Conservation (phyloP, 2,113 vertebrate genomes). For the Eclectus roratus region DNA sequence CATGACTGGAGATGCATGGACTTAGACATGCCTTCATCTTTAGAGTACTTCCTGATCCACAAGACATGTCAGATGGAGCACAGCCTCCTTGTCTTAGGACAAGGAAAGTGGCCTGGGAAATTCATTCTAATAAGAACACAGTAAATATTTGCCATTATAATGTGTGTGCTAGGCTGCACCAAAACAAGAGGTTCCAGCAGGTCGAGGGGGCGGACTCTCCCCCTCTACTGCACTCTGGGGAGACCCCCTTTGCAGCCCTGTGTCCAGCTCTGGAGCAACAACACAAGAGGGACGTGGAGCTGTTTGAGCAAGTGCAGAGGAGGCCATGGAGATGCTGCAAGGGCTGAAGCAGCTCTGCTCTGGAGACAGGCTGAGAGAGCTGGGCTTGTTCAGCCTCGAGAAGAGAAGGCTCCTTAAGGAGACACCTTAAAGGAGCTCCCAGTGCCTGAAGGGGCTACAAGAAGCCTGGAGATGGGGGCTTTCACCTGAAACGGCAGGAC, state of each 20-base stretch:
- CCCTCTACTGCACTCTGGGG: neutral
- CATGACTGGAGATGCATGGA: neutral
- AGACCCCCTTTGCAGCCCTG: neutral
- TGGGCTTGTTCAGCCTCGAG: neutral
- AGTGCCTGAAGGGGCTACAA: too few species aligned
- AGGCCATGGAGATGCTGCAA: rapidly evolving
- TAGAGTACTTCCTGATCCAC: neutral
- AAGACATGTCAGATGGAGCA: neutral
- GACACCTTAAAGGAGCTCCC: too few species aligned
- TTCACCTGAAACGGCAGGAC: too few species aligned
- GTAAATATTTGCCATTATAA: neutral
- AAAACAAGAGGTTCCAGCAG: neutral
- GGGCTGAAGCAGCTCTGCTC: neutral
- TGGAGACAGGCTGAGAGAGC: neutral
- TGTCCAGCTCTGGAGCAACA: neutral
- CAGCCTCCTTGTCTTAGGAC: neutral
- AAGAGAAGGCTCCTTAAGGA: neutral
- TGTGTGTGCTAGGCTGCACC: neutral
- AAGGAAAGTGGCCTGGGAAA: neutral
- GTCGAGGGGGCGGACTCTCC: neutral
- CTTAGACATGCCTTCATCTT: neutral
- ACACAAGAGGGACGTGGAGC: neutral
- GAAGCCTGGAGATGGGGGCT: too few species aligned
- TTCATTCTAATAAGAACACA: neutral
- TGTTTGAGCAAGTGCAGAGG: neutral